Conservation (phyloP, 2,113 vertebrate species). For the Marmota flaviventris region DNA sequence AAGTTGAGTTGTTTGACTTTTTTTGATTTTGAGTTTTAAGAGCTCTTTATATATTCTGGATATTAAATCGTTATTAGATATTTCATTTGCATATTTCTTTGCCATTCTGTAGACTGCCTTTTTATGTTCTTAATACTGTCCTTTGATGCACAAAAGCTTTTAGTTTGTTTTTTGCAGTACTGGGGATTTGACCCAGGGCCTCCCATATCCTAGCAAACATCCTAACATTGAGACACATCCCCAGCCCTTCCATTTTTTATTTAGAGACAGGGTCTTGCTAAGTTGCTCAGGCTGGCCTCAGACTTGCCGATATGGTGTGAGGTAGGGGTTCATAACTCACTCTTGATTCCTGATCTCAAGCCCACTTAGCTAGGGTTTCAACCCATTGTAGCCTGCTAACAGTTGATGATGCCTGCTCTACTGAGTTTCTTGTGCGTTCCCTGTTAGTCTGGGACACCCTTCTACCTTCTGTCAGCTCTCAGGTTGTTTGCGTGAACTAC, state of each 20-base stretch:
- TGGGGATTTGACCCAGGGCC: background rate
- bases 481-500: background rate
- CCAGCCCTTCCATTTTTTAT: background rate
- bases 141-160: background rate
- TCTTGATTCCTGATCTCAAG: background rate
- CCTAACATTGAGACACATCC: background rate
- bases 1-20: background rate
- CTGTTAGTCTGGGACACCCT: background rate
- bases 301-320: background rate
- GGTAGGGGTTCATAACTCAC: background rate
- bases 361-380: background rate
- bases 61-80: background rate
- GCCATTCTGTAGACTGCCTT: background rate
- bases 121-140: constrained; percentile 3
- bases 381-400: background rate
- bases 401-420: background rate
- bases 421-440: background rate
- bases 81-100: constrained; percentile 15
- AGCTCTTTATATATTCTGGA: constrained; percentile 38
- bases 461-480: background rate
- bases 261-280: background rate
- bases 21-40: background rate
- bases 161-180: background rate
- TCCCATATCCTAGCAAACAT: background rate
- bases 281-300: background rate